Evolutionary conservation across 2,797 vertebrate genomes (phyloP), one percentile per base, ranked within the genome.

Genomic region (Hydrocynus forskahlii): DNA sequence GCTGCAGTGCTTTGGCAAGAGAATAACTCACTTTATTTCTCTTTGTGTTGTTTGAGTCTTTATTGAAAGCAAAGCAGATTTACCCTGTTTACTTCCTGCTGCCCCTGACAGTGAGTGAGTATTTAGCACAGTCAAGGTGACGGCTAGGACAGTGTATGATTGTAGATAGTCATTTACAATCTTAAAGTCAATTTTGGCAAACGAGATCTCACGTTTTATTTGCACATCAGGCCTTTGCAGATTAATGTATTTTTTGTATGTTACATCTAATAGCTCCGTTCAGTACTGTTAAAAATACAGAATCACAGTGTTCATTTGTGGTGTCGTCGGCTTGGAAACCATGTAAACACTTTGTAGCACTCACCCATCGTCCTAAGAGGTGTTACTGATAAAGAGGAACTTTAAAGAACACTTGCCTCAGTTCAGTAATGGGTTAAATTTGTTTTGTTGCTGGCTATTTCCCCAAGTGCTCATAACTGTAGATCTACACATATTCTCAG

Each of bases 121-220:
- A 86, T 80, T 82, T 68, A 81, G 52, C 60, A 73, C 74, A 54
- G 40, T 74, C 69, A 25, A 74, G 76, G 78, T 60, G 62, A 77
- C 54, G 68, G 74, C 43, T 38, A 77, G 21, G 78, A 83, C 67
- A 80, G 67, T 72, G 60, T 67, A 63, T 66, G 60, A 45, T 72
- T 52, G 50, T 57, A 57, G 67, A 68, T 43, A 40, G 67, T 80
- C 73, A 76, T 40, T 66, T 84, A 77, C 68, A 84, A 74, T 81
- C 67, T 72, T 55, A 10, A 5, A 67, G 5, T 5, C n/a, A 17
- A 60, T 35, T 68, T 21, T 54, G 12, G 63, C 62, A 19, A 79
- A 72, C 71, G 25, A 77, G 63, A 62, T 80, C 64, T 66, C 45
- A 60, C 10, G 13, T 66, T 59, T 64, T 71, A 60, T 81, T 79